Percentiles rank a stretch among this genome's conserved stretches.
Evolutionary conservation across 2,888 invertebrate species (phyloP).

Genomic region (Apotomis betuletana): DNA sequence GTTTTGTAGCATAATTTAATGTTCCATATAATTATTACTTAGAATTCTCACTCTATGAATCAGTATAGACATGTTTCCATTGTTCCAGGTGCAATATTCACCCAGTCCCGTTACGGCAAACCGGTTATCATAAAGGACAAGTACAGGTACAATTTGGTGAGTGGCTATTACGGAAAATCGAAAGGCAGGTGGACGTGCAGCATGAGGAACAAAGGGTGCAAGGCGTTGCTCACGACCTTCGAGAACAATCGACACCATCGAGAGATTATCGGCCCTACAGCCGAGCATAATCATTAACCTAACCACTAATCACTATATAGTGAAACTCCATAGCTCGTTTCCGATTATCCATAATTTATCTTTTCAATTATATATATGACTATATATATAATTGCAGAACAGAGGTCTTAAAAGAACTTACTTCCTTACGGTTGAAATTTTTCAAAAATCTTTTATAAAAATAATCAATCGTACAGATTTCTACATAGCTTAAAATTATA

Average conservation of each 20-base stretch:
- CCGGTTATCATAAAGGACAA: slow-evolving; percentile 19
- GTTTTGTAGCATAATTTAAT: too few relatives aligned
- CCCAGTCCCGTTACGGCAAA: slow-evolving; percentile 16
- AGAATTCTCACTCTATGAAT: too few relatives aligned
- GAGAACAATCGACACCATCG: neutral
- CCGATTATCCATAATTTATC: too few relatives aligned
- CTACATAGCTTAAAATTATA: too few relatives aligned
- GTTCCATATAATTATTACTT: too few relatives aligned
- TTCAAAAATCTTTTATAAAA: too few relatives aligned
- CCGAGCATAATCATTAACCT: slow-evolving; percentile 20
- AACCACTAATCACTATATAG: too few relatives aligned
- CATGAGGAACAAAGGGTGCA: slow-evolving; percentile 39
- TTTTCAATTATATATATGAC: neutral
- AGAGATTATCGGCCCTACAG: neutral
- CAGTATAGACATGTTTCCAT: neutral
- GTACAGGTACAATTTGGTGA: slow-evolving; percentile 22
- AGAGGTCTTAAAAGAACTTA: too few relatives aligned
- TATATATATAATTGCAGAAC: too few relatives aligned
- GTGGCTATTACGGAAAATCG: slow-evolving; percentile 7
- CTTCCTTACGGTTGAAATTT: too few relatives aligned
- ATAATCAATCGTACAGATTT: too few relatives aligned
- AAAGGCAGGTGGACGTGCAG: slow-evolving; percentile 39
- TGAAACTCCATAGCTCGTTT: too few relatives aligned
- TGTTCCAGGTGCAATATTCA: slow-evolving; percentile 10
- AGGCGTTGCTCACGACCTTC: slow-evolving; percentile 36